Evolutionary conservation across 1,140 invertebrate species (phyloP).

Genomic region (Episyrphus balteatus): DNA sequence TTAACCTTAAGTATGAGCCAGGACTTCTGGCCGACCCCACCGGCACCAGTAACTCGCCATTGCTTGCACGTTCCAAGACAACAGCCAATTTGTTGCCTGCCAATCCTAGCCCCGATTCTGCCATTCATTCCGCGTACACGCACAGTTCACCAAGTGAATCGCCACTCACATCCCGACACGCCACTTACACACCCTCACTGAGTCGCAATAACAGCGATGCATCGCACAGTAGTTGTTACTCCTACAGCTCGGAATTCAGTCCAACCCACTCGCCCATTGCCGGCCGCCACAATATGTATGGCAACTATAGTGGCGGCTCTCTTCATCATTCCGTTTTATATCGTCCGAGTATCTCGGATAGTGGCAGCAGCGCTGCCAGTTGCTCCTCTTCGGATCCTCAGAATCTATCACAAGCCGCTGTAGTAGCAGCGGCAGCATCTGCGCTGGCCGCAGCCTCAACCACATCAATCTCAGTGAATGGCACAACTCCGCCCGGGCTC

Average conservation of each 20-base stretch:
- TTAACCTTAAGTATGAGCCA: constrained; percentile 35
- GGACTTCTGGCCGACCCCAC: constrained; percentile 31
- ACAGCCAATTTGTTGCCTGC: constrained; percentile 41
- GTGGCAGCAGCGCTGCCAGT: constrained; percentile 1
- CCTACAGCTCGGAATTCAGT: constrained; percentile 60
- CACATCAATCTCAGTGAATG: background rate
- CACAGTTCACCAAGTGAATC: constrained; percentile 71
- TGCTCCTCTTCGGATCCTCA: constrained; percentile 21
- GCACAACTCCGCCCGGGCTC: constrained; percentile 4
- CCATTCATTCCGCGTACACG: constrained; percentile 74
- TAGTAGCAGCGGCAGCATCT: background rate
- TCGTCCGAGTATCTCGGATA: constrained; percentile 31
- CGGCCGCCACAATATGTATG: constrained; percentile 37
- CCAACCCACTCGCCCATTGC: constrained; percentile 81
- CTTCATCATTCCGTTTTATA: constrained; percentile 43
- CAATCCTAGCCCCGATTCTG: constrained; percentile 69
- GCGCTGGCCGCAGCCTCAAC: background rate
- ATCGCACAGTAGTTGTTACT: constrained; percentile 71
- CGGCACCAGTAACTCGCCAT: constrained; percentile 41
- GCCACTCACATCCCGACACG: constrained; percentile 71
- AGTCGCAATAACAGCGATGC: constrained; percentile 84
- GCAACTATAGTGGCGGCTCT: constrained; percentile 15
- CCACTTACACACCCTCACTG: constrained; percentile 65
- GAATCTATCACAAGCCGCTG: constrained; percentile 17
- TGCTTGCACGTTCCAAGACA: constrained; percentile 24